A percentile compares a stretch with the other conserved stretches of the same genome.
Evolutionary conservation across 2,888 invertebrate genomes (phyloP).

Genomic region (Harpalus rufipes): DNA sequence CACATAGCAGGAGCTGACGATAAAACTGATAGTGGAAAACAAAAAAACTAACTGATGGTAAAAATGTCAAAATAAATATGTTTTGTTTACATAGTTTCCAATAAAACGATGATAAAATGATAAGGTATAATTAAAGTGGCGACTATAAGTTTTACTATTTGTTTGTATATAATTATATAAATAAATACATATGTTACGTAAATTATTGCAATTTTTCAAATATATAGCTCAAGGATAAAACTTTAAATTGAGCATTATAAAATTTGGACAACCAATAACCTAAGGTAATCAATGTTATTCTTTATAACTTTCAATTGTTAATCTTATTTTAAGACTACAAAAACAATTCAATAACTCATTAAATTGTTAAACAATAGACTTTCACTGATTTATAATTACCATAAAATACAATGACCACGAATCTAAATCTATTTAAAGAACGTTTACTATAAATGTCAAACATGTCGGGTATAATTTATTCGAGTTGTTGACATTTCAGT

Average conservation of each 20-base stretch:
- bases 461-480: not conserved
- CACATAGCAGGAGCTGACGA: not conserved
- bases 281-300: not conserved
- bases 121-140: constrained; percentile 20
- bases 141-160: not conserved
- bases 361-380: constrained; percentile 30
- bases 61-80: not conserved
- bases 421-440: constrained; percentile 39
- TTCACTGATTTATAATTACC: constrained; percentile 42
- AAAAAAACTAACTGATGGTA: not conserved
- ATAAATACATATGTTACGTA: constrained; percentile 27
- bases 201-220: constrained; percentile 9
- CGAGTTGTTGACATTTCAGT: constrained; percentile 21
- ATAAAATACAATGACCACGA: constrained; percentile 47
- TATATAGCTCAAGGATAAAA: not conserved
- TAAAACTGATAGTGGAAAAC: not conserved
- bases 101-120: not conserved
- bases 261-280: not conserved
- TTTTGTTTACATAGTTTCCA: not conserved
- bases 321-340: not conserved
- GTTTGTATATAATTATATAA: not conserved
- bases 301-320: not conserved
- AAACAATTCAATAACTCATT: not conserved
- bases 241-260: constrained; percentile 4
- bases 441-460: constrained; percentile 44